These are phyloP conservation scores for Ephialtes manifestator DNA, from an alignment of 2,888 invertebrate species.

Conservation along the genomic window DNA sequence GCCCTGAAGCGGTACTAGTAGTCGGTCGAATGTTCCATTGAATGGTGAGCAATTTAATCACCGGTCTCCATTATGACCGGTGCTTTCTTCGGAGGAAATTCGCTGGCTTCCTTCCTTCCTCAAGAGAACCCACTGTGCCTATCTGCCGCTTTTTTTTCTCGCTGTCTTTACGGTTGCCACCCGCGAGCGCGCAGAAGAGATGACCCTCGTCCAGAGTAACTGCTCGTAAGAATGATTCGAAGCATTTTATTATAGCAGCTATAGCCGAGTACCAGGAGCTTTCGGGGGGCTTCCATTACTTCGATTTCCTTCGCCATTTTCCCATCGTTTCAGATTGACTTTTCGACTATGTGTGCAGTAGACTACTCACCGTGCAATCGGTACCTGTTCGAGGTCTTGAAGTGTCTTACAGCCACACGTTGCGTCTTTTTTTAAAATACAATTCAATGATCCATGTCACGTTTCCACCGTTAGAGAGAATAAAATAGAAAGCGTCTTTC, in stretches of 20 bases:
- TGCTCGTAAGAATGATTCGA: constrained; percentile 70
- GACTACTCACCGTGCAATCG: neutral
- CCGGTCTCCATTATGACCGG: constrained; percentile 77
- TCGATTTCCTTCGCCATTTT: neutral
- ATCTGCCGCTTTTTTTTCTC: constrained; percentile 10
- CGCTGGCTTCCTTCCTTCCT: constrained; percentile 48
- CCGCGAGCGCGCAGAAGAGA: constrained; percentile 66
- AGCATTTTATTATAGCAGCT: constrained; percentile 76
- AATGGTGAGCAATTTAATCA: constrained; percentile 80
- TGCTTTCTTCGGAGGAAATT: constrained; percentile 63
- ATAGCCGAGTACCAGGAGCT: neutral
- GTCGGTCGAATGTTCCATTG: constrained; percentile 75
- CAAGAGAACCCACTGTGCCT: neutral
- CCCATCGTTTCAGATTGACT: constrained; percentile 14
- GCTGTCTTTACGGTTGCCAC: constrained; percentile 39
- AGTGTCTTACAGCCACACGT: neutral
- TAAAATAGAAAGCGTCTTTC: neutral
- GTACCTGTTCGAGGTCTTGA: neutral
- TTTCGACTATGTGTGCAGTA: neutral
- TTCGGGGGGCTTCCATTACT: neutral
- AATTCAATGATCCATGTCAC: neutral
- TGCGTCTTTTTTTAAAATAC: neutral
- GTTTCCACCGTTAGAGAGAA: neutral
- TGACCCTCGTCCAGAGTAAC: constrained; percentile 76
- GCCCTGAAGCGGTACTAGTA: neutral